phyloP scores from a whole-genome alignment of 2,113 vertebrate species.

The Blennius ocellaris region DNA sequence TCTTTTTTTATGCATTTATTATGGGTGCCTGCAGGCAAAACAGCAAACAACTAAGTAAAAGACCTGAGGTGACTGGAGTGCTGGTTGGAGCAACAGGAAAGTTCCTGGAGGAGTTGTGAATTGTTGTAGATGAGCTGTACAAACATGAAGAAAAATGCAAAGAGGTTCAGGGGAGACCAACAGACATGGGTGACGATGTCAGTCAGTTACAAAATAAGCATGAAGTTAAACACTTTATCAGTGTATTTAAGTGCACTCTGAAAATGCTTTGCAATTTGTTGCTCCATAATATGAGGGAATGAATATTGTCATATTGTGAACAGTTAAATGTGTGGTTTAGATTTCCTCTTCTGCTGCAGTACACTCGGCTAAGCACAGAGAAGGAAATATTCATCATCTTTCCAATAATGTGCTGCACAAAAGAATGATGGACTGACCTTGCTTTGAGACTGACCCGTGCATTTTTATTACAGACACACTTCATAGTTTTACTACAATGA shows the following conservation, averaged over 20 bases:
- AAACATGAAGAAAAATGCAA: constrained; percentile 3
- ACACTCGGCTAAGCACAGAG: no score
- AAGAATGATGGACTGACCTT: no score
- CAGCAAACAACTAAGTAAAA: constrained; percentile 41
- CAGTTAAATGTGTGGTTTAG: no score
- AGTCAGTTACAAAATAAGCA: constrained; percentile 24
- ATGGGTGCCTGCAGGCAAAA: constrained; percentile 45
- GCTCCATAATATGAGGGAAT: not conserved
- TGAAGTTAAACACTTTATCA: not conserved
- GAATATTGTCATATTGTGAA: no score
- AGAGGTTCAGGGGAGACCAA: not conserved
- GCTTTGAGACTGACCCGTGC: no score
- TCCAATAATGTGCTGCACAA: no score
- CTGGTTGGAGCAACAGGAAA: constrained; percentile 18
- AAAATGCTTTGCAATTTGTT: constrained; percentile 1
- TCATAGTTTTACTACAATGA: no score
- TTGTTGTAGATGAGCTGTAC: constrained; percentile 19
- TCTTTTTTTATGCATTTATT: constrained; percentile 31
- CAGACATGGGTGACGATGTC: constrained; percentile 3
- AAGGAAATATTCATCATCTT: no score
- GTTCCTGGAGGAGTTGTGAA: constrained; percentile 24
- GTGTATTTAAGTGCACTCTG: not conserved
- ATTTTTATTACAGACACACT: no score
- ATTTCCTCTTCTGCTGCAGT: no score
- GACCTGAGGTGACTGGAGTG: constrained; percentile 28